phyloP scores from a whole-genome alignment of 2,888 invertebrate species.

The Hartigia nigra region DNA sequence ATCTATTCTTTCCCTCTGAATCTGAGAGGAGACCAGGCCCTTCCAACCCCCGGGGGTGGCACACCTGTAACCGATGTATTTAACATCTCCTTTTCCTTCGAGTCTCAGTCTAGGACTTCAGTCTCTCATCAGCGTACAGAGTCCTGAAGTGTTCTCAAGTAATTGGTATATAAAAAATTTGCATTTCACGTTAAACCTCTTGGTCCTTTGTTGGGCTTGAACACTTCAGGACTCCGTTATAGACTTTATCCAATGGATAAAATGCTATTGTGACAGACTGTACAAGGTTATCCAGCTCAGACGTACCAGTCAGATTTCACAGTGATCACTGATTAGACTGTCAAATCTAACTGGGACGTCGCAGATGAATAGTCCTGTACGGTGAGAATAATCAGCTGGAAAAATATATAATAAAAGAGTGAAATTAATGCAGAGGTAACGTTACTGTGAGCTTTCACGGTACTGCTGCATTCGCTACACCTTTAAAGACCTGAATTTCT shows the following conservation, averaged over 20 bases:
- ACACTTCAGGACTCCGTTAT: constrained; percentile 24
- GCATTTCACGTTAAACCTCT: neutral
- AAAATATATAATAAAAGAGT: neutral
- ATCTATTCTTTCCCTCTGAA: constrained; percentile 65
- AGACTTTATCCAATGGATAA: constrained; percentile 14
- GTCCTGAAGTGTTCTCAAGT: constrained; percentile 26
- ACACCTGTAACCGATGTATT: constrained; percentile 63
- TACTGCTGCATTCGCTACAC: neutral
- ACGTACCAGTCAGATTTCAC: neutral
- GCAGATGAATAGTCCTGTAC: neutral
- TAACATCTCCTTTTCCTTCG: constrained; percentile 45
- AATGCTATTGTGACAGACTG: neutral
- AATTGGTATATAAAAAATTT: neutral
- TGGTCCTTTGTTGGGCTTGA: neutral
- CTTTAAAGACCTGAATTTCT: neutral
- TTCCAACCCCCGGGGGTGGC: constrained; percentile 64
- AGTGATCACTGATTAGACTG: neutral
- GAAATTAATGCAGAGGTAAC: neutral
- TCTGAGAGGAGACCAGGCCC: constrained; percentile 59
- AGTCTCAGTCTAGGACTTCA: neutral
- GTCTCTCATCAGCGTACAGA: constrained; percentile 20
- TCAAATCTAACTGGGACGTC: neutral
- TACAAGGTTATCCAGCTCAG: neutral
- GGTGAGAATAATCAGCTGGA: neutral
- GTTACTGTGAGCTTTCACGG: neutral